A percentile compares a stretch with the other conserved stretches of the same genome.
Conservation (phyloP, 2,888 invertebrate species). For the Tachystola acroxantha region DNA sequence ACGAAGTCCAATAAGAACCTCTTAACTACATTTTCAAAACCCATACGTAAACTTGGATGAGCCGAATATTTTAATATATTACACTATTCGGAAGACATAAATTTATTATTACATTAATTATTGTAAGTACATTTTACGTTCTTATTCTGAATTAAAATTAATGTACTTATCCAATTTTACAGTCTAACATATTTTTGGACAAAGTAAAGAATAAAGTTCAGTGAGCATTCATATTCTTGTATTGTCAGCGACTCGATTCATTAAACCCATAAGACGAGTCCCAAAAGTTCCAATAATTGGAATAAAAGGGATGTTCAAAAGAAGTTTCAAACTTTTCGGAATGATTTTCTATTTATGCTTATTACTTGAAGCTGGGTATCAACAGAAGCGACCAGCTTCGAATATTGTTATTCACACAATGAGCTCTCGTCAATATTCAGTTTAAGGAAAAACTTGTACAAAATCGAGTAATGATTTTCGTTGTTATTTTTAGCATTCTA, state of each 20-base stretch:
- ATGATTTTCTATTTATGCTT: background rate
- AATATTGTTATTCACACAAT: too few relatives aligned
- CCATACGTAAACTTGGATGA: constrained; percentile 48
- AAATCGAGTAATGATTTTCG: too few relatives aligned
- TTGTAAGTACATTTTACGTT: too few relatives aligned
- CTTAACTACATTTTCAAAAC: constrained; percentile 36
- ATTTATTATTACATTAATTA: constrained; percentile 61
- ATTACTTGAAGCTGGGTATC: background rate
- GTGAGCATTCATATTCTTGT: constrained; percentile 2
- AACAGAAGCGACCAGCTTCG: too few relatives aligned
- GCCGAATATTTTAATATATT: constrained; percentile 58
- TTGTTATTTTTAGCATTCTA: constrained; percentile 1
- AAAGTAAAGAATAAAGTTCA: constrained; percentile 15
- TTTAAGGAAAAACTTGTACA: too few relatives aligned
- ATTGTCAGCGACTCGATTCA: constrained; percentile 10
- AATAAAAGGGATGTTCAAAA: constrained; percentile 7
- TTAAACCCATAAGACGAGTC: constrained; percentile 9
- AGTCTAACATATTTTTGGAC: constrained; percentile 32
- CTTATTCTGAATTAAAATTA: too few relatives aligned
- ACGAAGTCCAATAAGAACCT: constrained; percentile 62
- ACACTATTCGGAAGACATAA: constrained; percentile 74
- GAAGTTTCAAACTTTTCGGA: constrained; percentile 5
- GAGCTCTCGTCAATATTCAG: too few relatives aligned
- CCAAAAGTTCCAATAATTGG: constrained; percentile 9
- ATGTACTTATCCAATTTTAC: constrained; percentile 38